Evolutionary conservation across 2,797 vertebrate genomes (phyloP), one percentile per base, ranked within the genome.

Genomic region (Astyanax mexicanus): DNA sequence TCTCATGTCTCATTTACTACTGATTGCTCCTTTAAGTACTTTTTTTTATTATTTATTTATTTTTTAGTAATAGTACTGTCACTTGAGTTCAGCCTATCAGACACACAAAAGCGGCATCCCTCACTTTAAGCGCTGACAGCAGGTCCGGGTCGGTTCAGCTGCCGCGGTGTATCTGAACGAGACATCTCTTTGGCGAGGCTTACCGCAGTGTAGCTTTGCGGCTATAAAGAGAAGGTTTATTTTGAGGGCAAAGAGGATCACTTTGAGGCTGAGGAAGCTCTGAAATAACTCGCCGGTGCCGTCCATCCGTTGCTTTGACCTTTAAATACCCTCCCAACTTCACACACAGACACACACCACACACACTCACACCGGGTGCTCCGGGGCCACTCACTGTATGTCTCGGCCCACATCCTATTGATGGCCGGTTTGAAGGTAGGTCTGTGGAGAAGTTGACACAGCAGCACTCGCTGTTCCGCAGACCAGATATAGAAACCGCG

Each of bases 131-230:
- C 6, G 11, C 19, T 23, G 12, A 23, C 12, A 44, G 38, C 23
- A 10, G 27, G 25, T 0, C n/a, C n/a, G 2, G 13, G 42, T 11
- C 64, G 12, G 37, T 11, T 66, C 8, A 45, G 42, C 37, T 38
- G 8, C 21, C 38, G 9, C 4, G 2, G 7, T n/a, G 47, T 66
- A 66, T 66, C 62, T 27, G 42, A 47, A 23, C 9, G 62, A 66
- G 40, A 66, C 40, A 66, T 66, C 62, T n/a, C 42, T 45, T 17
- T n/a, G 40, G 9, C 66, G 23, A 45, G 62, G 25, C 42, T 47
- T 17, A 66, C 62, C 11, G 40, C 8, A 15, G 40, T 12, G 23
- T 29, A 47, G 13, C 37, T 42, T 15, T 21, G 23, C 12, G 6
- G 38, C 38, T 44, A 25, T 23, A 64, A 25, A 64, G 19, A 3